These are phyloP conservation scores for Zaprionus vittiger DNA, from an alignment of 1,140 invertebrate species.

Conservation along the genomic window DNA sequence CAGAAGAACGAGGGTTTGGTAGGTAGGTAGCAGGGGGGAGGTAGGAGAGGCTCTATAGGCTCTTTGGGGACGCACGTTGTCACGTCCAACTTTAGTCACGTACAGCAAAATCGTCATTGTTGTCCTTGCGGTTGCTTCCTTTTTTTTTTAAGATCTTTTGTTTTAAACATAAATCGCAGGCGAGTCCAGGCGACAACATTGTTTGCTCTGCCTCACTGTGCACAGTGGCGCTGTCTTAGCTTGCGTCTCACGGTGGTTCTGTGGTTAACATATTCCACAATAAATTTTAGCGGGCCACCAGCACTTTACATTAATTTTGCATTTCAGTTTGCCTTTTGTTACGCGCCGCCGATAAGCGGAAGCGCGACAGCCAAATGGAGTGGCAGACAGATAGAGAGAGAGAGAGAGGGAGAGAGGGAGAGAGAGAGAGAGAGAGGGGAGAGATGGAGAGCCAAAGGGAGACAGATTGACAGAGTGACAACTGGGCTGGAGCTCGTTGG, in stretches of 20 bases:
- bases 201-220: slow-evolving; percentile 16
- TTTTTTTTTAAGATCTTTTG: slow-evolving; percentile 69
- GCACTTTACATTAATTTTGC: slow-evolving; percentile 74
- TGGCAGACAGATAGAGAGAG: slow-evolving; percentile 22
- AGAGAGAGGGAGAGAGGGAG: not conserved
- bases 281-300: slow-evolving; percentile 59
- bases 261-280: slow-evolving; percentile 63
- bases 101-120: slow-evolving; percentile 31
- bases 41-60: not conserved
- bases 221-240: slow-evolving; percentile 7
- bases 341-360: slow-evolving; percentile 42
- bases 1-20: not conserved
- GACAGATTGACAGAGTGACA: slow-evolving; percentile 38
- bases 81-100: slow-evolving; percentile 42
- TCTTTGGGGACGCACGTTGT: slow-evolving; percentile 3
- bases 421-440: slow-evolving; percentile 1
- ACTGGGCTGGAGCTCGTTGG: slow-evolving; percentile 9
- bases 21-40: not conserved
- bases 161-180: slow-evolving; percentile 72
- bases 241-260: not conserved
- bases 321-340: slow-evolving; percentile 62
- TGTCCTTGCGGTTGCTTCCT: slow-evolving; percentile 2
- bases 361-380: slow-evolving; percentile 25
- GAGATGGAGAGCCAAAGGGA: not conserved
- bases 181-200: slow-evolving; percentile 36